These are phyloP conservation scores for Chirona hameri DNA, from an alignment of 2,888 invertebrate genomes.

Conservation along the genomic window DNA sequence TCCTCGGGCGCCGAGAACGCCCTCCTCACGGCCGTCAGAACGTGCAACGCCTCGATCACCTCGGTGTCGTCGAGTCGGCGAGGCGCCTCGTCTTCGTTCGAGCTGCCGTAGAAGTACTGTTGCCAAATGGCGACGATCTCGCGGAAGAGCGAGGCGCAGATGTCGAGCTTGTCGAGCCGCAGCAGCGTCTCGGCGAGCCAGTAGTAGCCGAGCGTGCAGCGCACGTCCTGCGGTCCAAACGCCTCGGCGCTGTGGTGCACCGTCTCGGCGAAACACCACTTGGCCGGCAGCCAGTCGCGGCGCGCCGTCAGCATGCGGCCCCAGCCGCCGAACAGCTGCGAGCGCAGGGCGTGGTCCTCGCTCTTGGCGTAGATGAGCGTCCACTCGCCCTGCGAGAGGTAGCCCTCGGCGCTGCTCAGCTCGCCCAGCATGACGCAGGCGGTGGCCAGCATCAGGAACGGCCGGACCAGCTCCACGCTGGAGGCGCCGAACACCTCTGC, in stretches of 20 bases:
- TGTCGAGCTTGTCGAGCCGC: neutral
- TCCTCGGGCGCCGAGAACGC: neutral
- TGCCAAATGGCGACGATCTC: neutral
- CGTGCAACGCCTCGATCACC: constrained; percentile 2
- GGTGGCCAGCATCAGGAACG: constrained; percentile 14
- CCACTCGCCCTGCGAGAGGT: constrained; percentile 13
- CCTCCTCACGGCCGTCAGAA: neutral
- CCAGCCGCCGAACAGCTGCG: constrained; percentile 1
- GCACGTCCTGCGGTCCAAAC: constrained; percentile 22
- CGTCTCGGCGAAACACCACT: neutral
- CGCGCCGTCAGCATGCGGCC: neutral
- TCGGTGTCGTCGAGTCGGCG: neutral
- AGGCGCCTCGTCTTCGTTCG: neutral
- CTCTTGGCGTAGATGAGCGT: constrained; percentile 23
- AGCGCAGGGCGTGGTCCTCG: neutral
- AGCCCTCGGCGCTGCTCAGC: constrained; percentile 22
- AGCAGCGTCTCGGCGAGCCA: neutral
- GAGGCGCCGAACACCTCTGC: constrained; percentile 11
- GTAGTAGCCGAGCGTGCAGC: neutral
- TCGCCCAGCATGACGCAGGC: constrained; percentile 5
- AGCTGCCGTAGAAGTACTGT: neutral
- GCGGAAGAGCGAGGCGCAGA: neutral
- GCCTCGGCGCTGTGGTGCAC: constrained; percentile 12
- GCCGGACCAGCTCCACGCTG: neutral
- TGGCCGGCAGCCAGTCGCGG: constrained; percentile 13